These are phyloP conservation scores for Amphiura filiformis DNA, from an alignment of 35 echinoderm and acorn worm species.

Conservation along the genomic window DNA sequence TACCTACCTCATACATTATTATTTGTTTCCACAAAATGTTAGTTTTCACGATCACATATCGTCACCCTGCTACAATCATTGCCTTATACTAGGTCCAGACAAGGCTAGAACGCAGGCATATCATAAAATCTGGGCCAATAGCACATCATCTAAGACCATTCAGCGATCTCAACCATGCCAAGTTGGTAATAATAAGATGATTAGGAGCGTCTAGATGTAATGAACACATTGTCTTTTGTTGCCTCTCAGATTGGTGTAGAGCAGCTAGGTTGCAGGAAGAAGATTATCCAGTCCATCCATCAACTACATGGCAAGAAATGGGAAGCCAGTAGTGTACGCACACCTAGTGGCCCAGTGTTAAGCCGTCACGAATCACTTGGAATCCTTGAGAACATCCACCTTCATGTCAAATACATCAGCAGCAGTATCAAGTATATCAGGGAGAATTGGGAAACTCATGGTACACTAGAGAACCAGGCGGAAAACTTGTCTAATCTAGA, in stretches of 20 bases:
- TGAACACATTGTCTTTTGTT: too few relatives aligned
- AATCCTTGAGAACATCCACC: neutral
- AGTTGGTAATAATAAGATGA: too few relatives aligned
- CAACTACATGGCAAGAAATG: neutral
- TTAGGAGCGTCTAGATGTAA: too few relatives aligned
- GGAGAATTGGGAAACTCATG: neutral
- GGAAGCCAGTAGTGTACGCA: neutral
- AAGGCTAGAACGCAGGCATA: too few relatives aligned
- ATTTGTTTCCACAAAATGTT: too few relatives aligned
- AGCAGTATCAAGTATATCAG: neutral
- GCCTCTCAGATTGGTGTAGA: neutral
- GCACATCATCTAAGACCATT: too few relatives aligned
- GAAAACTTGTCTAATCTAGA: neutral
- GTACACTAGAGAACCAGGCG: neutral
- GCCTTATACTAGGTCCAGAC: too few relatives aligned
- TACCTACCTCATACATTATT: too few relatives aligned
- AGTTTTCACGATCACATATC: too few relatives aligned
- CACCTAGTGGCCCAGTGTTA: neutral
- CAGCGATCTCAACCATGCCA: too few relatives aligned
- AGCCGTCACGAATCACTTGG: neutral
- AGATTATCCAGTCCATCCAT: neutral
- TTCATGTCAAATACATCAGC: neutral
- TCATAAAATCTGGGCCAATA: too few relatives aligned
- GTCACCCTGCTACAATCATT: too few relatives aligned
- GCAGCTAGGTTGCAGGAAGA: neutral